Evolutionary conservation across 2,888 invertebrate genomes (phyloP).

Genomic region (Molanna angustata): DNA sequence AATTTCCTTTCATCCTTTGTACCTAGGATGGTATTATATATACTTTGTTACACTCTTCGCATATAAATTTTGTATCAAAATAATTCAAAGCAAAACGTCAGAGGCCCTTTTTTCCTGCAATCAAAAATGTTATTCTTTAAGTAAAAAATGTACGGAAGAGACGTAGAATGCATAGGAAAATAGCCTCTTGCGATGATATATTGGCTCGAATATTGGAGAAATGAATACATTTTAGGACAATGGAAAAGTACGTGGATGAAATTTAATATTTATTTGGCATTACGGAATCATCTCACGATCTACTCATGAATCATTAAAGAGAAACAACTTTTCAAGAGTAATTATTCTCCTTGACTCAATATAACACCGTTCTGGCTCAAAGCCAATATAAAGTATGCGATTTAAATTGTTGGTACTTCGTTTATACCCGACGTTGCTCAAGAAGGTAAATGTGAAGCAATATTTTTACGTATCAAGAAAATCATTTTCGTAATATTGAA

Average conservation of each 20-base stretch:
- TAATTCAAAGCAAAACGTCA: too few relatives aligned
- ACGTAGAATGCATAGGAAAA: too few relatives aligned
- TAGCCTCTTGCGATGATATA: too few relatives aligned
- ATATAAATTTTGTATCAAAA: too few relatives aligned
- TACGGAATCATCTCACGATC: conserved; percentile 10
- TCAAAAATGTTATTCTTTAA: too few relatives aligned
- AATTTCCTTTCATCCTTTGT: not conserved
- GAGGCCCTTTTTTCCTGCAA: too few relatives aligned
- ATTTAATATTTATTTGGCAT: conserved; percentile 8
- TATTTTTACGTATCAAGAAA: too few relatives aligned
- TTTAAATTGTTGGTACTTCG: not conserved
- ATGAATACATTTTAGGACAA: too few relatives aligned
- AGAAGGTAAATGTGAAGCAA: too few relatives aligned
- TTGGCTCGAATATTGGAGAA: too few relatives aligned
- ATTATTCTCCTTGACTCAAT: conserved; percentile 17
- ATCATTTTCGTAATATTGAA: too few relatives aligned
- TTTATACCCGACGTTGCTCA: not conserved
- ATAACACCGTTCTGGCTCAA: conserved; percentile 10
- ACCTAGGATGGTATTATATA: not conserved
- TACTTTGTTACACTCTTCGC: not conserved
- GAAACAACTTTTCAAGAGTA: conserved; percentile 10
- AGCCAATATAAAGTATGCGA: conserved; percentile 1
- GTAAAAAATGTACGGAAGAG: too few relatives aligned
- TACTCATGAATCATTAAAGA: conserved; percentile 15
- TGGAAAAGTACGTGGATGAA: not conserved